Conservation (phyloP, 2,797 vertebrate genomes). For the Novumbra hubbsi region DNA sequence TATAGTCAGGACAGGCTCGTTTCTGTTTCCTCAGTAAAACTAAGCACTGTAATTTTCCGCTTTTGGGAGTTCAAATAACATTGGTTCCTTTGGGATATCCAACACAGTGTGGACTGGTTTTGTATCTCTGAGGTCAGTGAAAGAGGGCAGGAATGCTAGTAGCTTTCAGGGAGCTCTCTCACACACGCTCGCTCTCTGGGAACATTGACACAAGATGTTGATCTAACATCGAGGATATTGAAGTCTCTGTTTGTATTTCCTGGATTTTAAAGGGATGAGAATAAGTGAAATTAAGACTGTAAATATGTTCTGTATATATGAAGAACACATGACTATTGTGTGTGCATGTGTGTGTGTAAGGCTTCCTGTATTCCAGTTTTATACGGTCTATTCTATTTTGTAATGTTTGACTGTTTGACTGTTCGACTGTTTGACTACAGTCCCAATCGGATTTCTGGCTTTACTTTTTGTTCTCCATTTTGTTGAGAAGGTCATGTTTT, state of each 20-base stretch:
- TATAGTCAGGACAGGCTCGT: not conserved
- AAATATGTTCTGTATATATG: not conserved
- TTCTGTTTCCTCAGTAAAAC: conserved; percentile 1
- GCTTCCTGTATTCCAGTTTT: not conserved
- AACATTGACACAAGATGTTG: not conserved
- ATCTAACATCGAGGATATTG: not conserved
- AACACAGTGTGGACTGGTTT: not conserved
- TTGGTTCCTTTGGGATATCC: not conserved
- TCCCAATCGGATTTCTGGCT: not conserved
- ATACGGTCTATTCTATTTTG: not conserved
- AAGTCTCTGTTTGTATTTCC: not conserved
- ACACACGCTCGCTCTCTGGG: not conserved
- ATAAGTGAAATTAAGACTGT: not conserved
- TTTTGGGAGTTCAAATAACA: not conserved
- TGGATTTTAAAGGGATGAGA: not conserved
- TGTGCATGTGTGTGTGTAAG: not conserved
- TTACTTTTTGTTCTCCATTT: no score
- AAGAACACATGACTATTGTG: not conserved
- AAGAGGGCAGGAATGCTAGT: not conserved
- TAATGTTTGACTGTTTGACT: no score
- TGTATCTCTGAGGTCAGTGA: not conserved
- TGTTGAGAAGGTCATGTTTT: not conserved
- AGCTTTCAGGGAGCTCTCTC: not conserved
- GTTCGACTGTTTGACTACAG: not conserved
- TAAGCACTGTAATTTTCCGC: not conserved